These are phyloP conservation scores for Gonioctena quinquepunctata DNA, from an alignment of 1,140 invertebrate genomes.

Conservation along the genomic window DNA sequence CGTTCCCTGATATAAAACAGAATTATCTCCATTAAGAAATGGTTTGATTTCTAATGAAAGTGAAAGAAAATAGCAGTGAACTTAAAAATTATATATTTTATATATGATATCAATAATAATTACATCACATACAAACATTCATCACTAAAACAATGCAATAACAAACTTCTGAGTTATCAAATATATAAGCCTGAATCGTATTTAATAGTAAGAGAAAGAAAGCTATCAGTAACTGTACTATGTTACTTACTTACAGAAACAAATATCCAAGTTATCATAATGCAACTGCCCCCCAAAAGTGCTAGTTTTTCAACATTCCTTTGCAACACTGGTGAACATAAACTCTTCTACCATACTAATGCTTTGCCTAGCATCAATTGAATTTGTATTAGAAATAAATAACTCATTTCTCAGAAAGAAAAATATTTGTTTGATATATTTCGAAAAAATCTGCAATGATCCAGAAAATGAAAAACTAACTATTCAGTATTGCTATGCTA, in stretches of 20 bases:
- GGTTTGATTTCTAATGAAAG: too few species aligned
- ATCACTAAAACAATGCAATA: constrained; percentile 38
- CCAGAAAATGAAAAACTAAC: too few species aligned
- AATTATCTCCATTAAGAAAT: too few species aligned
- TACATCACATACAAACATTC: constrained; percentile 49
- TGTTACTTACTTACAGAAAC: neutral
- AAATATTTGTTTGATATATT: too few species aligned
- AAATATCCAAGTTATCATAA: neutral
- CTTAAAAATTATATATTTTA: constrained; percentile 32
- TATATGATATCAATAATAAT: constrained; percentile 41
- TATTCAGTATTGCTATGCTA: too few species aligned
- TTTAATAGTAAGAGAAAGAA: neutral
- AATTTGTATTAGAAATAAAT: too few species aligned
- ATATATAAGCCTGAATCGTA: constrained; percentile 18
- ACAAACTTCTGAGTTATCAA: constrained; percentile 24
- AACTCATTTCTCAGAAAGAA: too few species aligned
- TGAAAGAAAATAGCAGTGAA: too few species aligned
- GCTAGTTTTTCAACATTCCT: neutral
- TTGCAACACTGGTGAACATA: neutral
- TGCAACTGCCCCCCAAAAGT: neutral
- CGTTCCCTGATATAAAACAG: too few species aligned
- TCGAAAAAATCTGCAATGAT: too few species aligned
- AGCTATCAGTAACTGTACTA: neutral
- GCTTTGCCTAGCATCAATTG: too few species aligned
- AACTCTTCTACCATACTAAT: neutral